These are phyloP conservation scores for Melipona beecheii DNA, from an alignment of 2,888 invertebrate species.

Conservation along the genomic window DNA sequence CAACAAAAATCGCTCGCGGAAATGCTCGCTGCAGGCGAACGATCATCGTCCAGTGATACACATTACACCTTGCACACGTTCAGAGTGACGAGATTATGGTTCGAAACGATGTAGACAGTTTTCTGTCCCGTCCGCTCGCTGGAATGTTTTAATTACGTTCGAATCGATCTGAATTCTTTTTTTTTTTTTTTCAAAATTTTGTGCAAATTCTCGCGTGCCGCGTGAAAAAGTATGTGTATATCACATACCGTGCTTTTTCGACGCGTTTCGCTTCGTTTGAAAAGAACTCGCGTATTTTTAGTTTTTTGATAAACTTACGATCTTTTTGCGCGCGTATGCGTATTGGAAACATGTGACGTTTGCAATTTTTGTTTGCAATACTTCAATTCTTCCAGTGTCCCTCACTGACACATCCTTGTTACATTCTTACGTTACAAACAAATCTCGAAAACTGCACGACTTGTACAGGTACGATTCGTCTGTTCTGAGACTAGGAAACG, in stretches of 20 bases:
- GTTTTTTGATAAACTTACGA: too few relatives aligned
- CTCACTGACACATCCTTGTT: too few relatives aligned
- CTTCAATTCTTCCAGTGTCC: too few relatives aligned
- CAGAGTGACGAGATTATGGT: neutral
- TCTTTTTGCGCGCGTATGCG: too few relatives aligned
- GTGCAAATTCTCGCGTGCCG: neutral
- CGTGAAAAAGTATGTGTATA: too few relatives aligned
- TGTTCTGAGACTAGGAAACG: too few relatives aligned
- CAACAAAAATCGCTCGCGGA: slow-evolving; percentile 6
- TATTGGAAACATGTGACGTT: too few relatives aligned
- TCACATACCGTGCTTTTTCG: neutral
- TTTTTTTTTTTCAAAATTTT: too few relatives aligned
- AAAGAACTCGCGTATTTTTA: too few relatives aligned
- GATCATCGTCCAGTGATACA: slow-evolving; percentile 19
- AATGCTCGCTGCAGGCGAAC: slow-evolving; percentile 17
- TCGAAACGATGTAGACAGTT: neutral
- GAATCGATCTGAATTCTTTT: neutral
- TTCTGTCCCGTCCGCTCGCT: neutral
- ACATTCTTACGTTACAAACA: neutral
- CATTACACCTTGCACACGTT: neutral
- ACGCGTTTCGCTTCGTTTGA: too few relatives aligned
- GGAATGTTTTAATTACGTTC: neutral
- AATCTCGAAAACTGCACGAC: neutral
- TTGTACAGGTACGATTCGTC: too few relatives aligned
- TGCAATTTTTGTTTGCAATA: too few relatives aligned